Evolutionary conservation across 2,888 invertebrate species (phyloP), one percentile per base, ranked within the genome.

Genomic region (Cistogaster globosa): DNA sequence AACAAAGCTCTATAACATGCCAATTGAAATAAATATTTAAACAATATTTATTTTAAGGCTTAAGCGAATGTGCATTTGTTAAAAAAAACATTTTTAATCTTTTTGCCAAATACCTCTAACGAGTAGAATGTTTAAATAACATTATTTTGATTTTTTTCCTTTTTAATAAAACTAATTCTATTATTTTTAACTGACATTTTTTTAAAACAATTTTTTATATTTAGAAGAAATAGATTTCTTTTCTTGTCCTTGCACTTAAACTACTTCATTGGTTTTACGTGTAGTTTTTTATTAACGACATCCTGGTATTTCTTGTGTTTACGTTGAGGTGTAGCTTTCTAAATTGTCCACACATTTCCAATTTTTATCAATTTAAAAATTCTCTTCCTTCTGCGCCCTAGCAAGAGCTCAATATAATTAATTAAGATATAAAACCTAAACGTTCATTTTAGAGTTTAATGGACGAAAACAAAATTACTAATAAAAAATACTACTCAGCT

Each of bases 31-130:
- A 45, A 42, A 22, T 58, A 60, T 36, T 53, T 62, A 72, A 68
- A 74, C 63, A 75, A 16, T 68, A 71, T 85, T 75, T 85, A 82
- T 79, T 75, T 79, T 75, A 75, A 36, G 62, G 78, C 53, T 85
- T 12, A 62, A 68, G n/a, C 55, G 69, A 75, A 60, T 65, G 58
- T 78, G 77, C 69, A 65, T 2, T 32, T 32, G 6, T 7, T 5
- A 32, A 81, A 68, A 62, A 72, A 68, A 77, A 72, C 84, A 81
- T 12, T 60, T 76, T 84, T 80, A 42, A 75, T 75, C 68, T 62
- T 36, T 81, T 68, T 26, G 36, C 36, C 57, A 62, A 81, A 81
- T 68, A 65, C 72, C 62, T 38, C n/a, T 11, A 18, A 20, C 9
- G n/a, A n/a, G 2, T 53, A 5, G 7, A 20, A 20, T 53, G 51